A percentile compares a stretch with the other conserved stretches of the same genome.
These are phyloP conservation scores for Trematomus loennbergii DNA, from an alignment of 2,113 vertebrate species.

Conservation along the genomic window DNA sequence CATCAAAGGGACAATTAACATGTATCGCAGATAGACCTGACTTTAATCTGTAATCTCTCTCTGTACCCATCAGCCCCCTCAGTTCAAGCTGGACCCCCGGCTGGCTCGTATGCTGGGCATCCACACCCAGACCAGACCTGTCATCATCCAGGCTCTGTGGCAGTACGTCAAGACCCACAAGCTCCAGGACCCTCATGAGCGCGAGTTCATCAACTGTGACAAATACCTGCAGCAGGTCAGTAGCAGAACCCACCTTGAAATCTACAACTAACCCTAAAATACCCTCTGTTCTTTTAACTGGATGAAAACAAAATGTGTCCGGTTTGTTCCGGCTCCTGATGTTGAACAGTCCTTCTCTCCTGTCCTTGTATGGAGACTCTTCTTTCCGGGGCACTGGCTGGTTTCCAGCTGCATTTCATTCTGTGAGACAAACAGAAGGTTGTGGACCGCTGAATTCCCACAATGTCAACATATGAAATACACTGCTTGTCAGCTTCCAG, in stretches of 20 bases:
- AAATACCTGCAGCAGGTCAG: constrained; percentile 99
- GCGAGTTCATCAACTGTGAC: constrained; percentile 98
- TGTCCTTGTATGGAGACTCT: constrained; percentile 65
- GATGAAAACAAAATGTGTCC: not conserved
- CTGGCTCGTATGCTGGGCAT: constrained; percentile 95
- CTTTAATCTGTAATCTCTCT: not conserved
- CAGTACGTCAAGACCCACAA: constrained; percentile 99
- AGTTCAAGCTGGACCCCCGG: constrained; percentile 97
- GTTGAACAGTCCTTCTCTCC: constrained; percentile 16
- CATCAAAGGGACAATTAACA: not conserved
- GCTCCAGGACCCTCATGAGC: constrained; percentile 97
- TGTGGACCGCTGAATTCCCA: constrained; percentile 8
- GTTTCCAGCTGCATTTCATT: constrained; percentile 8
- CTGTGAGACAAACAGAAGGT: constrained; percentile 45
- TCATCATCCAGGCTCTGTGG: constrained; percentile 99
- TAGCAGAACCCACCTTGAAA: not conserved
- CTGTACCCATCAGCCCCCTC: constrained; percentile 87
- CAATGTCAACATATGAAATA: not conserved
- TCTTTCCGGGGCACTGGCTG: constrained; percentile 34
- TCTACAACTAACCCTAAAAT: too few relatives aligned
- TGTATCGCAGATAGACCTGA: not conserved
- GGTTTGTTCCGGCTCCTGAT: constrained; percentile 9
- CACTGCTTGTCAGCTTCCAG: not conserved
- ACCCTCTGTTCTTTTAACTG: too few relatives aligned
- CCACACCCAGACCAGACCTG: constrained; percentile 97